A percentile compares a stretch with the other conserved stretches of the same genome.
Conservation (phyloP, 2,797 vertebrate genomes). For the Lutjanus campechanus region DNA sequence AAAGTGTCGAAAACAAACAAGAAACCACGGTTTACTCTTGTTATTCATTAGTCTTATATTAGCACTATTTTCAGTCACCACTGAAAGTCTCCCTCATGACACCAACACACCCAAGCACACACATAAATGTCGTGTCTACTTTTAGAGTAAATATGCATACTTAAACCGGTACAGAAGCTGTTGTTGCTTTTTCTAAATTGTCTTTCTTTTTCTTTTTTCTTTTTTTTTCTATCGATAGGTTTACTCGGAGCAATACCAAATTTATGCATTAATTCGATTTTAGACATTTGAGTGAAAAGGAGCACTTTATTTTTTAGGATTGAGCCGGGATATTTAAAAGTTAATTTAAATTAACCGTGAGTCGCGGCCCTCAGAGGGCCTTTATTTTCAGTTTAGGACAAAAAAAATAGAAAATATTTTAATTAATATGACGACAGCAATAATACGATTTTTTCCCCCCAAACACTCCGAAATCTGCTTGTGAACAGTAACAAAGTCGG, state of each 20-base stretch:
- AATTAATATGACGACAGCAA: constrained; percentile 31
- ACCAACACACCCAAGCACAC: constrained; percentile 1
- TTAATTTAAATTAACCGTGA: constrained; percentile 3
- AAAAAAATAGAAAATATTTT: neutral
- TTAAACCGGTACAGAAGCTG: constrained; percentile 10
- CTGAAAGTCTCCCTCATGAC: constrained; percentile 36
- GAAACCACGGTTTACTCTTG: constrained; percentile 45
- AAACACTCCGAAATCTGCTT: constrained; percentile 22
- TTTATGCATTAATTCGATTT: constrained; percentile 23
- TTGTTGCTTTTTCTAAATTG: neutral
- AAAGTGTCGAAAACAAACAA: constrained; percentile 61
- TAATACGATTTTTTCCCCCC: neutral
- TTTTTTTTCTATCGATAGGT: neutral
- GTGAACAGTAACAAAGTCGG: constrained; percentile 42
- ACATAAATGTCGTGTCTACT: constrained; percentile 38
- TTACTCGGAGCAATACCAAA: neutral
- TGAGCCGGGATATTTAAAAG: neutral
- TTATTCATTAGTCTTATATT: constrained; percentile 64
- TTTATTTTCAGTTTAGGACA: constrained; percentile 12
- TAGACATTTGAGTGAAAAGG: neutral
- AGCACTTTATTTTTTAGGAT: neutral
- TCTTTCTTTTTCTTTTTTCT: neutral
- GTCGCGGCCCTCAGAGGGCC: constrained; percentile 2
- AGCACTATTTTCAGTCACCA: constrained; percentile 48
- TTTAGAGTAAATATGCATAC: constrained; percentile 43